Percentiles rank a stretch among this genome's conserved stretches.
phyloP scores from a whole-genome alignment of 2,113 vertebrate species.

The Hippocampus zosterae region DNA sequence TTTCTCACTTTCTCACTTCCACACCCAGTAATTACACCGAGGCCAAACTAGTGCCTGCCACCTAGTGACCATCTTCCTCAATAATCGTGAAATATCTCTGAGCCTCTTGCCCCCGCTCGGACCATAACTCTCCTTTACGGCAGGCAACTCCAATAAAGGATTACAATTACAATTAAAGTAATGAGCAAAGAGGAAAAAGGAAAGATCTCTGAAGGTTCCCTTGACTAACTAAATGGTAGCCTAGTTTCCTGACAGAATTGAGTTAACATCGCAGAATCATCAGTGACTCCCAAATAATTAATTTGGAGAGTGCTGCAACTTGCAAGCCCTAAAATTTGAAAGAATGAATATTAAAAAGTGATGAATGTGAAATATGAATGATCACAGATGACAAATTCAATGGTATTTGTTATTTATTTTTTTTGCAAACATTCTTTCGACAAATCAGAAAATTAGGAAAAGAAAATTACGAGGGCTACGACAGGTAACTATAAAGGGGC shows the following conservation, averaged over 20 bases:
- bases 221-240: conserved; percentile 72
- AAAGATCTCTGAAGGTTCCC: conserved; percentile 69
- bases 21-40: conserved; percentile 61
- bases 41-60: conserved; percentile 71
- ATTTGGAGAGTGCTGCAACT: conserved; percentile 61
- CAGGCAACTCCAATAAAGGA: conserved; percentile 77
- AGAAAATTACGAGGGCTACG: background rate
- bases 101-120: conserved; percentile 65
- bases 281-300: conserved; percentile 65
- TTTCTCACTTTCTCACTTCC: conserved; percentile 52
- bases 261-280: conserved; percentile 63
- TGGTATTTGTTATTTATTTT: background rate
- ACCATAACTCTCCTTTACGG: conserved; percentile 78
- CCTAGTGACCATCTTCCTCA: conserved; percentile 76
- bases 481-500: too few relatives aligned
- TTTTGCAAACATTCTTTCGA: background rate
- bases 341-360: conserved; percentile 54
- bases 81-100: conserved; percentile 77
- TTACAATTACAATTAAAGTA: conserved; percentile 80
- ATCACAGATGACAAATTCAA: conserved; percentile 2
- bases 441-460: background rate
- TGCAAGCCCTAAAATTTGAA: conserved; percentile 59
- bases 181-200: conserved; percentile 75
- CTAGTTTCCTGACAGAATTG: conserved; percentile 67
- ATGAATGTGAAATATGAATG: conserved; percentile 48